Percentiles rank a stretch among this genome's conserved stretches.
Evolutionary conservation across 2,113 vertebrate species (phyloP).

Genomic region (Phaethon lepturus): DNA sequence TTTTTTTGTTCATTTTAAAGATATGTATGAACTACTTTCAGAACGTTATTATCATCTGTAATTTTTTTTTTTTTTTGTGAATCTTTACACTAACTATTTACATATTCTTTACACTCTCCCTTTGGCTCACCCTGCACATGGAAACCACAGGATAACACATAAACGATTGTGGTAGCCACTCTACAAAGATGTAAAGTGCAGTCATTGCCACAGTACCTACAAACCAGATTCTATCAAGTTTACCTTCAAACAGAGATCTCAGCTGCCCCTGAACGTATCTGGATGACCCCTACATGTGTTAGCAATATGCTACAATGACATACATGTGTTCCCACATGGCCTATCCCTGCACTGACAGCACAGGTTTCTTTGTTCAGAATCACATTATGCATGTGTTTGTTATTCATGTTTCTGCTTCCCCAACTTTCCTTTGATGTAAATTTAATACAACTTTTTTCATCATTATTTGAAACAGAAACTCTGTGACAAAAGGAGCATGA

Average conservation of each 20-base stretch:
- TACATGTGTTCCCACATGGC: background rate
- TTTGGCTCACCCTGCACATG: background rate
- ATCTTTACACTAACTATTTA: background rate
- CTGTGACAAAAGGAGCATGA: background rate
- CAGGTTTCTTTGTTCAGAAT: slow-evolving; percentile 50
- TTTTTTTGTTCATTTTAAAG: background rate
- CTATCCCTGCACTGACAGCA: background rate
- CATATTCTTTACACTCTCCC: background rate
- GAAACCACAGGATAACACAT: background rate
- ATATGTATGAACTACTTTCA: background rate
- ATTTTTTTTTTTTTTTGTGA: background rate
- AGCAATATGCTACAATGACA: slow-evolving; percentile 12
- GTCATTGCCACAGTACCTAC: background rate
- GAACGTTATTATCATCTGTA: background rate
- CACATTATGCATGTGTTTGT: slow-evolving; percentile 24
- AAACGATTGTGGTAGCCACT: background rate
- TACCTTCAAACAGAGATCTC: background rate
- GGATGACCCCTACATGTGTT: background rate
- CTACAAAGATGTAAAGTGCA: background rate
- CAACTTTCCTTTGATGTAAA: slow-evolving; percentile 46
- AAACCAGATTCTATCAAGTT: background rate
- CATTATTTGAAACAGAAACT: slow-evolving; percentile 43
- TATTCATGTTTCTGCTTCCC: slow-evolving; percentile 20
- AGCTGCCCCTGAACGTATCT: background rate
- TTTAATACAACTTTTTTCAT: background rate